Evolutionary conservation across 2,888 invertebrate genomes (phyloP).

Genomic region (Onthophagus sagittarius): DNA sequence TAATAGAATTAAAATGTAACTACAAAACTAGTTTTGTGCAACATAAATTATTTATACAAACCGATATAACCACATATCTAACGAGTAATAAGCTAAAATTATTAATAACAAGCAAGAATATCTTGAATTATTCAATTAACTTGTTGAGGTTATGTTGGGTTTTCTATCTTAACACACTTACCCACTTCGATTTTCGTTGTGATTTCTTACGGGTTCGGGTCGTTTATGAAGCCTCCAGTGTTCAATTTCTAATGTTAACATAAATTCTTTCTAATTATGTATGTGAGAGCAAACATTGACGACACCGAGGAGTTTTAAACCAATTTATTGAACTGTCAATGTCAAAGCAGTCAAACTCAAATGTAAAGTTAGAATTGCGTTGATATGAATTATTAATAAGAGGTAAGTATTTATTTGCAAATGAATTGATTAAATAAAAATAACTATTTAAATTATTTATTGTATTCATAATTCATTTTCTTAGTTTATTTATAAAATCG

Average conservation of each 20-base stretch:
- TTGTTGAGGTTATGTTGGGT: not conserved
- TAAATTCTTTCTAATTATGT: not conserved
- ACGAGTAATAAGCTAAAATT: not conserved
- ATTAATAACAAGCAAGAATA: not conserved
- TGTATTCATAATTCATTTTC: too few relatives aligned
- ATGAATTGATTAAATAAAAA: too few relatives aligned
- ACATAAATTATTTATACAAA: too few relatives aligned
- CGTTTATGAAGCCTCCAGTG: not conserved
- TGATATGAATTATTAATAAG: too few relatives aligned
- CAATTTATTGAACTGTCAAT: not conserved
- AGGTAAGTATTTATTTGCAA: too few relatives aligned
- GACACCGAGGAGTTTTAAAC: not conserved
- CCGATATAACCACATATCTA: not conserved
- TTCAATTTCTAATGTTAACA: not conserved
- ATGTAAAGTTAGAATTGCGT: too few relatives aligned
- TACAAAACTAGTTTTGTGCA: not conserved
- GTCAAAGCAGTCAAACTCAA: too few relatives aligned
- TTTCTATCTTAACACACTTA: not conserved
- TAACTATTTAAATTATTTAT: too few relatives aligned
- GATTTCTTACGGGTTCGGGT: not conserved
- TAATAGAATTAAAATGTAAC: not conserved
- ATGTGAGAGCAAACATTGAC: not conserved
- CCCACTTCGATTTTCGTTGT: not conserved
- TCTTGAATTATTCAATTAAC: not conserved
- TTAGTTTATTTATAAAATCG: too few relatives aligned